phyloP scores from a whole-genome alignment of 2,113 vertebrate species.

The Trinectes maculatus region DNA sequence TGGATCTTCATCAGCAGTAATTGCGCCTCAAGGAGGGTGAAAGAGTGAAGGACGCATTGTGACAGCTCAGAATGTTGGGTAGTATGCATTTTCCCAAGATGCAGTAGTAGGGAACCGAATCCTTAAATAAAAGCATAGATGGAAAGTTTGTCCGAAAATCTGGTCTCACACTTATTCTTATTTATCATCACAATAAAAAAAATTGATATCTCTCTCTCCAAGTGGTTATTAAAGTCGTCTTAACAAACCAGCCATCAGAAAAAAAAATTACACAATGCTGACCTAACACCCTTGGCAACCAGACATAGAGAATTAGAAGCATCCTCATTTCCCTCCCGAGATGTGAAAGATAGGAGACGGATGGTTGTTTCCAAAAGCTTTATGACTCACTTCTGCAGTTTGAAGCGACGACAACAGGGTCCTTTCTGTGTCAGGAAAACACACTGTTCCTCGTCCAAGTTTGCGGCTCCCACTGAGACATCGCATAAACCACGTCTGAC shows the following conservation, averaged over 20 bases:
- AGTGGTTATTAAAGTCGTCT: conserved; percentile 46
- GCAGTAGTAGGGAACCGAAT: not conserved
- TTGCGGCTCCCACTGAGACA: conserved; percentile 35
- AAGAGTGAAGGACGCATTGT: conserved; percentile 45
- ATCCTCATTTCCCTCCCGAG: conserved; percentile 25
- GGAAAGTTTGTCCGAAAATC: conserved; percentile 49
- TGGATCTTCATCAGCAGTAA: conserved; percentile 63
- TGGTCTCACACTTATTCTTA: conserved; percentile 32
- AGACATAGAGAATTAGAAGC: conserved; percentile 43
- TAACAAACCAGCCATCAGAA: conserved; percentile 40
- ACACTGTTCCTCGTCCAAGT: conserved; percentile 33
- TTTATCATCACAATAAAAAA: too few relatives aligned
- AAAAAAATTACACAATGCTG: conserved; percentile 29
- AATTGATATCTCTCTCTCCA: too few relatives aligned
- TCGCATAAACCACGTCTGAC: conserved; percentile 63
- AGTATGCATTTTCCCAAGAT: conserved; percentile 16
- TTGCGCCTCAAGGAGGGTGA: conserved; percentile 59
- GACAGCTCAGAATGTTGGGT: conserved; percentile 48
- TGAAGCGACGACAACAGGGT: conserved; percentile 38
- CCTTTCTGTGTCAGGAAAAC: conserved; percentile 32
- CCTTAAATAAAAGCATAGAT: not conserved
- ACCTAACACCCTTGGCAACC: conserved; percentile 38
- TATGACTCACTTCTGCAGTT: conserved; percentile 30
- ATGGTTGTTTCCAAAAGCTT: conserved; percentile 26
- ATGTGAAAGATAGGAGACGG: conserved; percentile 15